Evolutionary conservation across 2,797 vertebrate species (phyloP), one percentile per base, ranked within the genome.

Genomic region (Odontamblyopus lacepedii): DNA sequence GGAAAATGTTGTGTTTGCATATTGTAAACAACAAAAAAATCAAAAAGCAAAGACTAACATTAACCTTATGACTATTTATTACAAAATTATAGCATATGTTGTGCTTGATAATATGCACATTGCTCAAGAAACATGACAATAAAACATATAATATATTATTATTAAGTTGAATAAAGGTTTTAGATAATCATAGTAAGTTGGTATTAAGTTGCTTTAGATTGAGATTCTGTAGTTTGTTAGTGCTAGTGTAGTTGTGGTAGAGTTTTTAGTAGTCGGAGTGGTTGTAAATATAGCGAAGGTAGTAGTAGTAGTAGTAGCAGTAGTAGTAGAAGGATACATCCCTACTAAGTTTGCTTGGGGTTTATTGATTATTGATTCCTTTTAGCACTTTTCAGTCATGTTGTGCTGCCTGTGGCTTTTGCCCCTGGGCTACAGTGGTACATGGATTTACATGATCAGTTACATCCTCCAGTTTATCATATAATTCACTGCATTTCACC

Each of bases 321-420:
- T 19, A 53, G 50, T 19, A 53, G 50, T 19, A 53, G 51, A 19
- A 35, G 51, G 5, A 53, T 75, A 50, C 53, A 73, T 60, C 51
- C 44, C n/a, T 23, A 26, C 2, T 26, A 3, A 18, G n/a, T 69
- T 23, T 38, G 53, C 19, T 55, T 18, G 18, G 19, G 29, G 64
- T 18, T 38, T 61, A 57, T 64, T 0, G 12, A 48, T 69, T 78
- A 23, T 23, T 23, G 23, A 23, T 23, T 23, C 19, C 9, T 51
- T 50, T 13, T 70, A 75, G 57, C 41, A 61, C 60, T 48, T 0
- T 11, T 48, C n/a, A 66, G 4, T 72, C 48, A 69, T 76, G 73
- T 41, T n/a, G 71, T 67, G 2, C 5, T 30, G 55, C 77, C 63
- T 70, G 30, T 57, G 70, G 67, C 71, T 11, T 67, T 69, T 55